Evolutionary conservation across 2,888 invertebrate genomes (phyloP).

Genomic region (Drosophila borborema): DNA sequence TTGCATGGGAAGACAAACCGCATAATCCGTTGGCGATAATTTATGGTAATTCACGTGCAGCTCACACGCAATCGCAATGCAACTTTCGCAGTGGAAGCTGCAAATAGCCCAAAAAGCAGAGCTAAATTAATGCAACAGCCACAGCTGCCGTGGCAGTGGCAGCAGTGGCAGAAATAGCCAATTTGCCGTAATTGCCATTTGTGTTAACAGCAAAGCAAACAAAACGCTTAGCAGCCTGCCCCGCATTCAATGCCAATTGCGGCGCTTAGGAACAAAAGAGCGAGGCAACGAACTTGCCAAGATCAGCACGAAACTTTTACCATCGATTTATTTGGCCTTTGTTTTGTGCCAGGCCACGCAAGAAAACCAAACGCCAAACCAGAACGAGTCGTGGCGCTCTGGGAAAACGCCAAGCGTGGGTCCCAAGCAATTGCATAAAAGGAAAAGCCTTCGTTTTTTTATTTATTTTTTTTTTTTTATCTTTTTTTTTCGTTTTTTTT

Average conservation of each 20-base stretch:
- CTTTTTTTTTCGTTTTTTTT: not conserved
- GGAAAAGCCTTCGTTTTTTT: constrained; percentile 48
- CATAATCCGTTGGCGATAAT: constrained; percentile 74
- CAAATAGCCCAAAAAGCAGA: constrained; percentile 58
- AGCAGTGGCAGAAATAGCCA: constrained; percentile 47
- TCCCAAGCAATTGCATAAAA: constrained; percentile 70
- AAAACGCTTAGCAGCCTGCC: constrained; percentile 62
- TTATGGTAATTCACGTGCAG: constrained; percentile 66
- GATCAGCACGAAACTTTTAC: constrained; percentile 67
- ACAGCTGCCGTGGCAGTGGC: constrained; percentile 13
- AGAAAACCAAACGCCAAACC: constrained; percentile 22
- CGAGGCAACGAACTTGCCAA: constrained; percentile 55
- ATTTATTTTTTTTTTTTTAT: not conserved
- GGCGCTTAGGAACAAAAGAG: constrained; percentile 48
- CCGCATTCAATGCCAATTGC: constrained; percentile 56
- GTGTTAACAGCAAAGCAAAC: constrained; percentile 74
- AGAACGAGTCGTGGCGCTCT: constrained; percentile 46
- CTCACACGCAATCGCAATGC: constrained; percentile 64
- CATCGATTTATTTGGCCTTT: constrained; percentile 60
- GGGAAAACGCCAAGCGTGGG: constrained; percentile 54
- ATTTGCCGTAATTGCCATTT: constrained; percentile 75
- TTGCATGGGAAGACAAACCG: constrained; percentile 37
- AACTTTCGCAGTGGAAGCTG: constrained; percentile 56
- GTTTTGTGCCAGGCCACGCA: constrained; percentile 21
- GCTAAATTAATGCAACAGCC: constrained; percentile 27